These are phyloP conservation scores for Leptoclinus maculatus DNA, from an alignment of 2,797 vertebrate species.

Conservation along the genomic window DNA sequence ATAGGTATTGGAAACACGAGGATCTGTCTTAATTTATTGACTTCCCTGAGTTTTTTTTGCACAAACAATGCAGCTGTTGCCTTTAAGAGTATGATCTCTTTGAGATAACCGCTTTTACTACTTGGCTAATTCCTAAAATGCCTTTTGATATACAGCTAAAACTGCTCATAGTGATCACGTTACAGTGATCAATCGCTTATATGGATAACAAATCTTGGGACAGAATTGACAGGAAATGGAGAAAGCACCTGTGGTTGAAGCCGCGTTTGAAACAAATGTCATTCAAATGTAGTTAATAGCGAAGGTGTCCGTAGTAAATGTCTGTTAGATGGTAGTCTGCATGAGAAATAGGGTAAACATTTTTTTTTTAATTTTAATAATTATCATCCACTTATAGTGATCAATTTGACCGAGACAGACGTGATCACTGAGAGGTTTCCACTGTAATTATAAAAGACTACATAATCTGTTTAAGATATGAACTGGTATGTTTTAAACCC, in stretches of 20 bases:
- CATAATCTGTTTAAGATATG: constrained; percentile 46
- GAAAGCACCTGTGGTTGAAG: background rate
- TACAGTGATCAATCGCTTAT: background rate
- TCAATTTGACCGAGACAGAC: background rate
- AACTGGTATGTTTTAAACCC: constrained; percentile 51
- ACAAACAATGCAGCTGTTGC: constrained; percentile 34
- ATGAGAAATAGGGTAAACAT: background rate
- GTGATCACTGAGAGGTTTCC: background rate
- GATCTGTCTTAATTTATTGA: constrained; percentile 36
- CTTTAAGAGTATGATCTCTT: constrained; percentile 32
- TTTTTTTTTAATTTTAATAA: background rate
- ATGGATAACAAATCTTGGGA: background rate
- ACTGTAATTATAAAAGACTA: constrained; percentile 44
- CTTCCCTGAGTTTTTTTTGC: constrained; percentile 15
- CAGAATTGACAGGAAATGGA: background rate
- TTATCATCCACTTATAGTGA: background rate
- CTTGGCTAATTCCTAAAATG: constrained; percentile 45
- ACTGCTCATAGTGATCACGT: background rate
- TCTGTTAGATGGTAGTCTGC: background rate
- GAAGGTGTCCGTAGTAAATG: background rate
- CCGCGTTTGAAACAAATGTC: background rate
- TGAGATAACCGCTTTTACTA: constrained; percentile 45
- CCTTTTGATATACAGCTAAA: constrained; percentile 41
- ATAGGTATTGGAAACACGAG: constrained; percentile 45
- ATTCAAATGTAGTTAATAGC: background rate